A percentile compares a stretch with the other conserved stretches of the same genome.
phyloP scores from a whole-genome alignment of 2,113 vertebrate genomes.

The Mastomys natalensis region DNA sequence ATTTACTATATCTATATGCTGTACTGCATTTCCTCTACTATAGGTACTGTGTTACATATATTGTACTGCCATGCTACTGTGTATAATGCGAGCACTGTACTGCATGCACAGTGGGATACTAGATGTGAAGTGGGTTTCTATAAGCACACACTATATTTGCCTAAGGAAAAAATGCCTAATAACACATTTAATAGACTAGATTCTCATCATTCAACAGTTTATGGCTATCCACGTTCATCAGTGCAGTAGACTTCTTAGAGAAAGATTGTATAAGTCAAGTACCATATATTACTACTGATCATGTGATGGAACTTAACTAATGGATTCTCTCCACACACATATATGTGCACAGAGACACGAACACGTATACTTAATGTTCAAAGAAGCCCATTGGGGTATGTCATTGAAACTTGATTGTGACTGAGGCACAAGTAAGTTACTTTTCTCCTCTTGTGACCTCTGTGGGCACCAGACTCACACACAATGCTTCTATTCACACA shows the following conservation, averaged over 20 bases:
- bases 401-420: not conserved
- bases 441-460: not conserved
- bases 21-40: not conserved
- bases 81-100: not conserved
- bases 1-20: not conserved
- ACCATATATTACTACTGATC: not conserved
- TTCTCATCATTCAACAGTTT: not conserved
- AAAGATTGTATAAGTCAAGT: not conserved
- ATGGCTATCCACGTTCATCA: not conserved
- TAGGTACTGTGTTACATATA: not conserved
- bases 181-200: not conserved
- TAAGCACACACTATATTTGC: no score
- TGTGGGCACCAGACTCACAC: not conserved
- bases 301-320: not conserved
- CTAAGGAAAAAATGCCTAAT: not conserved
- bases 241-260: not conserved
- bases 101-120: not conserved
- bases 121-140: not conserved
- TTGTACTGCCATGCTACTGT: not conserved
- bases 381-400: not conserved
- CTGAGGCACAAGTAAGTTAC: not conserved
- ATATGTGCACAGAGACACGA: not conserved
- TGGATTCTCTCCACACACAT: not conserved
- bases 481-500: no score
- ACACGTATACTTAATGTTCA: not conserved